Evolutionary conservation across 1,140 invertebrate species (phyloP).

Genomic region (Sycobia sp.): DNA sequence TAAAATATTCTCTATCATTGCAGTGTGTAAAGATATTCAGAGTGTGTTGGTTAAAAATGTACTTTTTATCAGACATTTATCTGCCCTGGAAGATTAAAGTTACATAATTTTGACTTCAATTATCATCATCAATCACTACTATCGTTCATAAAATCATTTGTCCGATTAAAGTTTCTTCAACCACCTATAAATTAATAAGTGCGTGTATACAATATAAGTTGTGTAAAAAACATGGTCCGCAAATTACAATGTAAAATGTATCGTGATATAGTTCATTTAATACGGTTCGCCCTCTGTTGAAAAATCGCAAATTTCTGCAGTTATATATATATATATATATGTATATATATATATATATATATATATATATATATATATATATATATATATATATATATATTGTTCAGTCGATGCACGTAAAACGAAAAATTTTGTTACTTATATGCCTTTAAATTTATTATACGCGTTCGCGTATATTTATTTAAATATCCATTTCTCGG

Average conservation of each 20-base stretch:
- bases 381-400: too few species aligned
- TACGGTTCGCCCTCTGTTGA: conserved; percentile 19
- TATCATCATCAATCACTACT: not conserved
- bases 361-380: too few species aligned
- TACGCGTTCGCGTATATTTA: too few species aligned
- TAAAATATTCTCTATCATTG: conserved; percentile 42
- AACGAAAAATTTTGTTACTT: conserved; percentile 8
- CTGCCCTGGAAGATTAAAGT: conserved; percentile 29
- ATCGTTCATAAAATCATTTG: conserved; percentile 13
- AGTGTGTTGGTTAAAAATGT: conserved; percentile 34
- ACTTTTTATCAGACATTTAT: conserved; percentile 14
- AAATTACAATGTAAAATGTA: conserved; percentile 36
- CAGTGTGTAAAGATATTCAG: conserved; percentile 37
- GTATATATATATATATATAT: too few species aligned
- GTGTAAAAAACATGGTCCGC: conserved; percentile 38
- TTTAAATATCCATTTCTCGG: too few species aligned
- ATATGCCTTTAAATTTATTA: too few species aligned
- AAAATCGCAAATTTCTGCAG: conserved; percentile 29
- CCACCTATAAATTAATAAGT: conserved; percentile 29
- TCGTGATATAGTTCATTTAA: conserved; percentile 23
- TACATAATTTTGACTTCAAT: conserved; percentile 14
- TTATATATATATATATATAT: too few species aligned
- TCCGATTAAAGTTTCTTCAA: conserved; percentile 3
- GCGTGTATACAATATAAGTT: conserved; percentile 32
- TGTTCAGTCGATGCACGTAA: conserved; percentile 22